phyloP scores from a whole-genome alignment of 2,888 invertebrate species.

The Troilus luridus region DNA sequence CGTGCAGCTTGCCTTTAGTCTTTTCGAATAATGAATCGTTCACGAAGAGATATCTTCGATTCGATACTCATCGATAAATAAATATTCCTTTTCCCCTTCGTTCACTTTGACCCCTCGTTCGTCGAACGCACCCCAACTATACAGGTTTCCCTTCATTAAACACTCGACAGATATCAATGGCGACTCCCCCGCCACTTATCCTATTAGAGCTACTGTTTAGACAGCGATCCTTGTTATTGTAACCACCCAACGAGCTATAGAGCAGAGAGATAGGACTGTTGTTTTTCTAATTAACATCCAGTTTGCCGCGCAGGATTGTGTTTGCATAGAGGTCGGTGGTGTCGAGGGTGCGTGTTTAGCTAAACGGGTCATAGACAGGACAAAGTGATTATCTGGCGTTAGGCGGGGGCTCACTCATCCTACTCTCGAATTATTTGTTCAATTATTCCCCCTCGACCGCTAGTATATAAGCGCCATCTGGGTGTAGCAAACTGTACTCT shows the following conservation, averaged over 20 bases:
- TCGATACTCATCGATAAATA: background rate
- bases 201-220: conserved; percentile 30
- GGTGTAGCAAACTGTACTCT: background rate
- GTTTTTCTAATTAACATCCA: conserved; percentile 45
- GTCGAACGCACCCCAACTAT: background rate
- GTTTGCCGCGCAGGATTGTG: conserved; percentile 2
- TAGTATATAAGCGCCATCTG: background rate
- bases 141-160: background rate
- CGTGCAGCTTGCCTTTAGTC: background rate
- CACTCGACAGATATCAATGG: conserved; percentile 19
- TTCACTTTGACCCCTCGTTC: background rate
- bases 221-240: conserved; percentile 40
- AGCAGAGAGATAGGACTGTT: background rate
- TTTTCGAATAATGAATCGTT: too few relatives aligned
- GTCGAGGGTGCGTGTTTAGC: background rate
- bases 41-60: background rate
- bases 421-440: background rate
- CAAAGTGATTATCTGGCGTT: conserved; percentile 23
- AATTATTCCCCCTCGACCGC: background rate
- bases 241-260: background rate
- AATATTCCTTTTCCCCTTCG: background rate
- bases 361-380: conserved; percentile 15
- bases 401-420: background rate
- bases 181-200: background rate
- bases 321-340: conserved; percentile 9